Conservation (phyloP, 2,113 vertebrate species). For the Zosterops lateralis region DNA sequence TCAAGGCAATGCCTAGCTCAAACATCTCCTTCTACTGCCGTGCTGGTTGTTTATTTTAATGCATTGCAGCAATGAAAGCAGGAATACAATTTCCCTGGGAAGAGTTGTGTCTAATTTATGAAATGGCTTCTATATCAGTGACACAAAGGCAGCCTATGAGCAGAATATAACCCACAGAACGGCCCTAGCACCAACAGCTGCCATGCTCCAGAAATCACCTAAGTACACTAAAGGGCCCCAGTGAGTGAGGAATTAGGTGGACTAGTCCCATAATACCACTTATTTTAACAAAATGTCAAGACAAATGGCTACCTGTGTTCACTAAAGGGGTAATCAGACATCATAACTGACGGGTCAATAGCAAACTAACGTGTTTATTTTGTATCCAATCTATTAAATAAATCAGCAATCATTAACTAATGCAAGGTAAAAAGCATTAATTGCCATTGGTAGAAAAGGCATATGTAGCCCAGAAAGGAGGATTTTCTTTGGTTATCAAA, state of each 20-base stretch:
- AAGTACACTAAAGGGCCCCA: conserved; percentile 50
- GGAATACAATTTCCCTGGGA: conserved; percentile 36
- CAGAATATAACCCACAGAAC: conserved; percentile 61
- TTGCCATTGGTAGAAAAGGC: neutral
- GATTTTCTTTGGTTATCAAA: neutral
- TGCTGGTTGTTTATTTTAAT: neutral
- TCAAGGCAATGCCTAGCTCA: neutral
- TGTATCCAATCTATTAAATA: conserved; percentile 59
- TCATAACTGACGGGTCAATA: conserved; percentile 46
- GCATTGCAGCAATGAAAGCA: neutral
- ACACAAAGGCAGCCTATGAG: conserved; percentile 50
- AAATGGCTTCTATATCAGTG: conserved; percentile 55
- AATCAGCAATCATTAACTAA: conserved; percentile 46
- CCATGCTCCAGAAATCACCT: conserved; percentile 72
- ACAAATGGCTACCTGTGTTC: conserved; percentile 52
- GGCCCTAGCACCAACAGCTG: conserved; percentile 71
- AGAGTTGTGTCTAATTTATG: conserved; percentile 56
- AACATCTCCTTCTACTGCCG: neutral
- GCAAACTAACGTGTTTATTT: conserved; percentile 50
- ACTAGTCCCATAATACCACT: conserved; percentile 53
- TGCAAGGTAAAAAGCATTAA: neutral
- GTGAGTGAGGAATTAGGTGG: conserved; percentile 67
- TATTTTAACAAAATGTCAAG: conserved; percentile 58
- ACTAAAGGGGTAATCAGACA: conserved; percentile 43
- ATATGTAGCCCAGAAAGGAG: neutral